Base-by-base conservation (phyloP, 2,888 invertebrate species). In the Plagodis dolabraria region DNA sequence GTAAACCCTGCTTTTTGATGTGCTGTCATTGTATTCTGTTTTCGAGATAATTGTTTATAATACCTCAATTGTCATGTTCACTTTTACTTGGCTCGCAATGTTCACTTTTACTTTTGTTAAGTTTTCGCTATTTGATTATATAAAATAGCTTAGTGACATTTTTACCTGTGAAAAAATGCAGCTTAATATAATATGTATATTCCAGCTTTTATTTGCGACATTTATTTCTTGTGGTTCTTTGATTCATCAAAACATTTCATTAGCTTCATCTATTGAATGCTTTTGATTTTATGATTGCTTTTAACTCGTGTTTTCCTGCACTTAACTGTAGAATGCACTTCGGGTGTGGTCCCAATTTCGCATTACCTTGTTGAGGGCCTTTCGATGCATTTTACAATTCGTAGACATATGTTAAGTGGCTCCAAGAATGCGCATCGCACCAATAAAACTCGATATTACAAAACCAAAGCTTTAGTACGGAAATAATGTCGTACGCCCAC, bases 351-450 rank as follows among this genome's bases (percentile, higher is more conserved):
- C 85, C 69, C 67, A 75, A 76, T 83, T 88, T 86, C 81, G 85
- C 85, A 83, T 71, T 68, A 63, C 58, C 72, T 74, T 77, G 83
- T 79, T 77, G 80, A 86, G 81, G 72, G 73, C 63, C 59, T 68
- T 73, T 78, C 74, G 66, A 78, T 83, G 74, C 68, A 71, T 75
- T 83, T 86, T 80, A 82, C 74, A 75, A 81, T 85, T 86, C 81
- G 80, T 85, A 78, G 77, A 77, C 77, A 79, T 77, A 70, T 72
- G 89, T 84, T 89, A 89, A 90, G 86, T 89, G 85, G 80, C 69
- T 67, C 64, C 76, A 81, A 82, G 81, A 84, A 84, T 81, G 76
- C 76, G 64, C 68, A 70, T 64, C 50, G 48, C 45, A 60, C 69
- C 73, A 75, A 83, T 85, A 85, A 86, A 85, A 79, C 75, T 73